Conservation (phyloP, 2,797 vertebrate genomes). For the Parambassis ranga region DNA sequence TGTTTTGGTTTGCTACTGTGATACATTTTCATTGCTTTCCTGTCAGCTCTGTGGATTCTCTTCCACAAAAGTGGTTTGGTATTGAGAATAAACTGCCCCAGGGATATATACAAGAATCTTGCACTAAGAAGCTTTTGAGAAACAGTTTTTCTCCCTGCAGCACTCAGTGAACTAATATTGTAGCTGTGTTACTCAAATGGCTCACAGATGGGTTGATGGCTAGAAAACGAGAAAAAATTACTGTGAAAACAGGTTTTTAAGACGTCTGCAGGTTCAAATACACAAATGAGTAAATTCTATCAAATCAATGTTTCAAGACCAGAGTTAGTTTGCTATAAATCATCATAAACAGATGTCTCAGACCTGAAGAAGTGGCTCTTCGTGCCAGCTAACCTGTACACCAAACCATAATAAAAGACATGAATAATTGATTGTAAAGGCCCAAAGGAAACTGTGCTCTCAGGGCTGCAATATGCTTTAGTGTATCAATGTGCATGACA, state of each 20-base stretch:
- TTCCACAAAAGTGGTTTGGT: background rate
- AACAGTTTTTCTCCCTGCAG: background rate
- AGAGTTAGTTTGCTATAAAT: too few species aligned
- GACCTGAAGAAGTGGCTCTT: slow-evolving; percentile 10
- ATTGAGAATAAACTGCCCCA: background rate
- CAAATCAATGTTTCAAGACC: too few species aligned
- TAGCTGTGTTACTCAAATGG: slow-evolving; percentile 18
- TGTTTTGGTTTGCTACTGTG: slow-evolving; percentile 9
- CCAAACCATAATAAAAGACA: slow-evolving; percentile 43
- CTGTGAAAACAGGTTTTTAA: slow-evolving; percentile 12
- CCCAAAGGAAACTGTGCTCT: slow-evolving; percentile 27
- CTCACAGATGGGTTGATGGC: slow-evolving; percentile 4
- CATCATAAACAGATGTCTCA: slow-evolving; percentile 16
- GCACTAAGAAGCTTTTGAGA: slow-evolving; percentile 3
- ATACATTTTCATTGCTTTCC: background rate
- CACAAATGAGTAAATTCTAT: background rate
- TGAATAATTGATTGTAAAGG: slow-evolving; percentile 52
- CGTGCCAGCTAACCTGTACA: slow-evolving; percentile 9
- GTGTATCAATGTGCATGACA: slow-evolving; percentile 53
- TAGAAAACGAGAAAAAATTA: background rate
- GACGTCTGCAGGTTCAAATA: background rate
- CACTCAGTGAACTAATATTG: slow-evolving; percentile 1
- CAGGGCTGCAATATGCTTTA: slow-evolving; percentile 17
- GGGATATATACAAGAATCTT: background rate
- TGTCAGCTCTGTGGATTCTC: background rate